Evolutionary conservation across 2,888 invertebrate genomes (phyloP).

Genomic region (Dinocampus coccinellae): DNA sequence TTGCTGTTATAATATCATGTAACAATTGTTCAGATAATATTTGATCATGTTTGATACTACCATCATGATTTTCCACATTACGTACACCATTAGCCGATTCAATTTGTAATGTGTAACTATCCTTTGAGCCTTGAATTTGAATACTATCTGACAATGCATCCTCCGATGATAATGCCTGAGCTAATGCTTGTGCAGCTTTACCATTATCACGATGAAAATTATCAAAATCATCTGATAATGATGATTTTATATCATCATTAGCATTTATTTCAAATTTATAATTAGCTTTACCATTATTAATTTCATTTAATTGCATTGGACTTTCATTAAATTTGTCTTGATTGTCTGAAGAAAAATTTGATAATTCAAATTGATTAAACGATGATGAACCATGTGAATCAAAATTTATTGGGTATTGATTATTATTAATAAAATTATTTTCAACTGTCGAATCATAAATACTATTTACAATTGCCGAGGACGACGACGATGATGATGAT

Average conservation of each 20-base stretch:
- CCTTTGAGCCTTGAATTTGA: constrained; percentile 71
- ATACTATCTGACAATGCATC: constrained; percentile 56
- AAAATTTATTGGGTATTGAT: neutral
- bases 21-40: constrained; percentile 83
- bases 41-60: constrained; percentile 79
- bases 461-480: too few relatives aligned
- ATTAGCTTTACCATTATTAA: neutral
- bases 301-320: neutral
- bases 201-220: constrained; percentile 55
- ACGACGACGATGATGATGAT: too few relatives aligned
- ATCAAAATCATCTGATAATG: constrained; percentile 48
- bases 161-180: constrained; percentile 53
- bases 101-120: constrained; percentile 82
- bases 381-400: constrained; percentile 3
- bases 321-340: neutral
- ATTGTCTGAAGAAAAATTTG: constrained; percentile 7
- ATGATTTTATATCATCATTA: neutral
- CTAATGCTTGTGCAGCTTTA: constrained; percentile 56
- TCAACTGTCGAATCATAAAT: constrained; percentile 9
- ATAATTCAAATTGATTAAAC: constrained; percentile 8
- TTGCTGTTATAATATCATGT: constrained; percentile 85
- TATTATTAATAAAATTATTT: constrained; percentile 17
- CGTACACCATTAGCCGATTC: constrained; percentile 76
- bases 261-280: neutral
- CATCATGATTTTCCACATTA: constrained; percentile 70